Evolutionary conservation across 2,797 vertebrate species (phyloP).

Genomic region (Microtus agrestis): DNA sequence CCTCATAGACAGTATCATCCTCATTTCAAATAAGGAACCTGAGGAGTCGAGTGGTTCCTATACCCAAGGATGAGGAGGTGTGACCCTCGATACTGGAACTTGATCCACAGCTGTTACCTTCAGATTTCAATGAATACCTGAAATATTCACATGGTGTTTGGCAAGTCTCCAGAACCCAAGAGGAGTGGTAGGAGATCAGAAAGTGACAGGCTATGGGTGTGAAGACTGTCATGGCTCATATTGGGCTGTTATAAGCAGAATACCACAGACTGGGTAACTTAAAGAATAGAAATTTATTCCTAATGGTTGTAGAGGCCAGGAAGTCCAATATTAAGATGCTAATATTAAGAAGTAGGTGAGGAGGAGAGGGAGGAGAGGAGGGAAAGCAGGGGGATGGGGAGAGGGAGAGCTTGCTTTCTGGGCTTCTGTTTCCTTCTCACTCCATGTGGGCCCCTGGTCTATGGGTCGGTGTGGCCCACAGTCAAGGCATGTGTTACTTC

Average conservation of each 20-base stretch:
- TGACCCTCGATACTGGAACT: neutral
- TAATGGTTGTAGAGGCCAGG: neutral
- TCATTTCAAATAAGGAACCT: neutral
- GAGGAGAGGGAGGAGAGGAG: too few species aligned
- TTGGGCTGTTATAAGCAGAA: neutral
- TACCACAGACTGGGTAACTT: neutral
- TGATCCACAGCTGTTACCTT: neutral
- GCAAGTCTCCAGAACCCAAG: neutral
- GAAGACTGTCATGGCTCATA: neutral
- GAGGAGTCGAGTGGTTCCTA: neutral
- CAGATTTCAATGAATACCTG: neutral
- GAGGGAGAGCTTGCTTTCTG: neutral
- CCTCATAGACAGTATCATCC: neutral
- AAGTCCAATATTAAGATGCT: neutral
- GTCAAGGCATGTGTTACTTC: neutral
- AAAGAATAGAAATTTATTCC: neutral
- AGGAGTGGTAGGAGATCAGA: neutral
- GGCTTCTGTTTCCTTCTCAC: neutral
- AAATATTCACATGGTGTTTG: accelerated
- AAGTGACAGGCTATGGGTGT: neutral
- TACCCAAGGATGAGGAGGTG: neutral
- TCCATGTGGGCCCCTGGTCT: neutral
- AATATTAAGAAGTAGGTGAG: neutral
- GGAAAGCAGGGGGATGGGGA: neutral
- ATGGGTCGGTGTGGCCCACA: neutral